These are phyloP conservation scores for Ashinkailepas kermadecensis DNA, from an alignment of 2,888 invertebrate species.

Conservation along the genomic window DNA sequence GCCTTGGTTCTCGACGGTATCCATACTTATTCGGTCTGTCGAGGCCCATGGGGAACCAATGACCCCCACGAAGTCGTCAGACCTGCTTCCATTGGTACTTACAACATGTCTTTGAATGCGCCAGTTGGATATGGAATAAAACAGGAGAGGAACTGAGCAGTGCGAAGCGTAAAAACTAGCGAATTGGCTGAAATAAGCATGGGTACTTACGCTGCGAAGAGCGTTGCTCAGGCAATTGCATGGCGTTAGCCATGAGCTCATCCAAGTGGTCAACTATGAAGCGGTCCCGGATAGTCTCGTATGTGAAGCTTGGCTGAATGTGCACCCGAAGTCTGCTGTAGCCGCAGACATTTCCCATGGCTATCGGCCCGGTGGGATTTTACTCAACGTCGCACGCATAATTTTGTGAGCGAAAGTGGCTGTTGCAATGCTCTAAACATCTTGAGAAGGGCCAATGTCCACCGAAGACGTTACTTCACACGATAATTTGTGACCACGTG, in stretches of 20 bases:
- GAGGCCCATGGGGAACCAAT: no score
- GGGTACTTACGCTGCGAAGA: not conserved
- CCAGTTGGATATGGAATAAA: no score
- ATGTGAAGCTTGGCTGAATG: not conserved
- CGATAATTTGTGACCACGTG: not conserved
- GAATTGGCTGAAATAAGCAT: no score
- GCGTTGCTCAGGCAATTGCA: not conserved
- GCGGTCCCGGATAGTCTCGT: not conserved
- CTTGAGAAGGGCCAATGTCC: not conserved
- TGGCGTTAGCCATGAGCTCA: not conserved
- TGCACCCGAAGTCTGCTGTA: not conserved
- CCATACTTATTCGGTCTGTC: no score
- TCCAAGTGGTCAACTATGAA: not conserved
- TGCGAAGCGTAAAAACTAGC: no score
- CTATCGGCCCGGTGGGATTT: not conserved
- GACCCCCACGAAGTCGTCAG: no score
- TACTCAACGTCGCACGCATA: not conserved
- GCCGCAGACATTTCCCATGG: constrained; percentile 2
- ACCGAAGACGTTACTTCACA: not conserved
- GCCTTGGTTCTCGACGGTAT: no score
- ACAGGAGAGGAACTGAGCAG: no score
- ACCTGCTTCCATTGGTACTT: no score
- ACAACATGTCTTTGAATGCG: no score
- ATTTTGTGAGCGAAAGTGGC: not conserved
- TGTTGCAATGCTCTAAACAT: not conserved